phyloP scores from a whole-genome alignment of 2,113 vertebrate species.

The Petromus typicus region DNA sequence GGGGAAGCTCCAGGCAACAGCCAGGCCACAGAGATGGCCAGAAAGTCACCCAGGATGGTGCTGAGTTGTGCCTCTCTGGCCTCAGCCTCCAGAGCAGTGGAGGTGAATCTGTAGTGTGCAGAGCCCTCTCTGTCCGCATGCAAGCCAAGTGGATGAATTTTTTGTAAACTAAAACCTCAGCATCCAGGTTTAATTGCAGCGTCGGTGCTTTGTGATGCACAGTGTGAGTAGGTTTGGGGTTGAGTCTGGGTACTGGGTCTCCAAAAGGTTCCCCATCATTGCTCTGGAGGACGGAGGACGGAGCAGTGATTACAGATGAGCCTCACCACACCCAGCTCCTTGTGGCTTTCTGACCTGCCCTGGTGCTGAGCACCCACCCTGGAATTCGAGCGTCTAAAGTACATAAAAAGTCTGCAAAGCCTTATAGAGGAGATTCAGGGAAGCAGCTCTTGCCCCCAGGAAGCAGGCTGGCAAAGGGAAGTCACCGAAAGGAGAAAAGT shows the following conservation, averaged over 20 bases:
- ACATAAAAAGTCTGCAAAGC: background rate
- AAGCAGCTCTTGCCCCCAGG: background rate
- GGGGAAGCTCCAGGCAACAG: background rate
- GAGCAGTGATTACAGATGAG: background rate
- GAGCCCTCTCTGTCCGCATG: background rate
- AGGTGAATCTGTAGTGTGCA: background rate
- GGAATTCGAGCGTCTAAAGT: background rate
- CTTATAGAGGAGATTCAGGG: background rate
- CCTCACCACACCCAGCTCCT: background rate
- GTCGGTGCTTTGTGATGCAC: background rate
- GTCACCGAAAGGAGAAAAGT: background rate
- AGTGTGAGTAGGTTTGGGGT: background rate
- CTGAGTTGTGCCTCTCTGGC: background rate
- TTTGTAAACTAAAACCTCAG: background rate
- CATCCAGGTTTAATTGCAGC: background rate
- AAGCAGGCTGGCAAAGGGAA: background rate
- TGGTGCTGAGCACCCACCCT: background rate
- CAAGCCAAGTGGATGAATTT: background rate
- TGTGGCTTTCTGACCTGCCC: background rate
- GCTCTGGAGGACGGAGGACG: background rate
- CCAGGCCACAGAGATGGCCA: background rate
- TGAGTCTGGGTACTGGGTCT: background rate
- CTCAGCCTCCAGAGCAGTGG: background rate
- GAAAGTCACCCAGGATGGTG: background rate
- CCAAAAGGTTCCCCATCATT: background rate